Percentiles rank a stretch among this genome's conserved stretches.
Conservation (phyloP, 2,888 invertebrate species). For the Antitype chi region DNA sequence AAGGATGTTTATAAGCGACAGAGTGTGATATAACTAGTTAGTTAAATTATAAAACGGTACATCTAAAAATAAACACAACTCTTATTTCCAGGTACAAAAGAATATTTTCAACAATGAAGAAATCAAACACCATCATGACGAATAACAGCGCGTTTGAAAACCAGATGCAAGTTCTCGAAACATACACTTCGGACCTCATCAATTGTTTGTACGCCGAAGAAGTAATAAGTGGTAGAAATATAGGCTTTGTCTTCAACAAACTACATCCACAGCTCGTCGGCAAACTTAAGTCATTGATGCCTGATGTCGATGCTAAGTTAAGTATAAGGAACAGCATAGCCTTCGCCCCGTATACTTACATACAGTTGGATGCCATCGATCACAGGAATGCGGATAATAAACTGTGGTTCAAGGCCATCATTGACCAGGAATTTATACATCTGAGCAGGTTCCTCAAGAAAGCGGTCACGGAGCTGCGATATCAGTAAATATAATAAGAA, state of each 20-base stretch:
- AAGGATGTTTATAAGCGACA: background rate
- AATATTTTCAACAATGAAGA: slow-evolving; percentile 73
- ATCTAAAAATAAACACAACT: background rate
- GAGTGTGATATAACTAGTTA: background rate
- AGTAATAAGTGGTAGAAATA: slow-evolving; percentile 71
- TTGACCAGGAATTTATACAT: slow-evolving; percentile 75
- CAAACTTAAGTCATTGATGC: slow-evolving; percentile 76
- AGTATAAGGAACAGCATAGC: slow-evolving; percentile 84
- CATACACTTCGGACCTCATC: slow-evolving; percentile 80
- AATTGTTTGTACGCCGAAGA: slow-evolving; percentile 82
- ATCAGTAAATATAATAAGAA: slow-evolving; percentile 32
- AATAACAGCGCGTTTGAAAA: slow-evolving; percentile 64
- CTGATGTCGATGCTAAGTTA: slow-evolving; percentile 77
- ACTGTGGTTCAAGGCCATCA: slow-evolving; percentile 75
- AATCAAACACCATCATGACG: slow-evolving; percentile 67
- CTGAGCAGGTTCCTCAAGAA: slow-evolving; percentile 77
- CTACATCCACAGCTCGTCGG: slow-evolving; percentile 78
- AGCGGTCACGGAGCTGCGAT: slow-evolving; percentile 73
- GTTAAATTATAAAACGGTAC: background rate
- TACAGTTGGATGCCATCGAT: slow-evolving; percentile 70
- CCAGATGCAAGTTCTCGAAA: slow-evolving; percentile 73
- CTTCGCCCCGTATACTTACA: slow-evolving; percentile 81
- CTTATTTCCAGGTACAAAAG: slow-evolving; percentile 79
- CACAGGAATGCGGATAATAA: slow-evolving; percentile 74
- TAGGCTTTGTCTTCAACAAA: slow-evolving; percentile 79